phyloP scores from a whole-genome alignment of 1,140 invertebrate genomes.

The Calephelis nemesis region DNA sequence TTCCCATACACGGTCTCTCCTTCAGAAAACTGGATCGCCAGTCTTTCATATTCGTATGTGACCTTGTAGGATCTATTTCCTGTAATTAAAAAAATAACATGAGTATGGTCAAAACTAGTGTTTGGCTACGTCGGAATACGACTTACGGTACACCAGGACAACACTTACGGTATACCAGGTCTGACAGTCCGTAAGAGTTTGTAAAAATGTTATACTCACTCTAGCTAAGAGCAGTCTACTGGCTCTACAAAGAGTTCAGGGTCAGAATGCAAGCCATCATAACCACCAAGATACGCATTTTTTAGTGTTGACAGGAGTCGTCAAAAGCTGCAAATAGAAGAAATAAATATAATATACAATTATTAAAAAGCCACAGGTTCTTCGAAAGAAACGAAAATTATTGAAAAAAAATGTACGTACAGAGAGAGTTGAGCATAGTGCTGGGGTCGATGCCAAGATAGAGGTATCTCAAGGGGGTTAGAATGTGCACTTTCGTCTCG shows the following conservation, averaged over 20 bases:
- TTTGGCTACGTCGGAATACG: not conserved
- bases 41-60: too few species aligned
- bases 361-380: too few species aligned
- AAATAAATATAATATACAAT: not conserved
- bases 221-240: not conserved
- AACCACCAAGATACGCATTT: not conserved
- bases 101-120: not conserved
- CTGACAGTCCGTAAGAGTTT: constrained; percentile 4
- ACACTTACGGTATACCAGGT: constrained; percentile 1
- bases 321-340: too few species aligned
- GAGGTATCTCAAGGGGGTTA: too few species aligned
- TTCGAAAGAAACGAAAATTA: too few species aligned
- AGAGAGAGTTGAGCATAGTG: too few species aligned
- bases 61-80: not conserved
- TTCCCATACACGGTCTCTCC: not conserved
- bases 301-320: not conserved
- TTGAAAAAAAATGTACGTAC: too few species aligned
- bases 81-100: not conserved
- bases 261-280: not conserved
- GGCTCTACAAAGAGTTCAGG: not conserved
- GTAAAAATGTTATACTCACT: constrained; percentile 1
- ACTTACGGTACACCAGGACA: too few species aligned
- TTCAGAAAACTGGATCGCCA: not conserved
- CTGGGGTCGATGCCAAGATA: too few species aligned
- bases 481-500: too few species aligned